These are phyloP conservation scores for Archocentrus centrarchus DNA, from an alignment of 2,113 vertebrate species.

Conservation along the genomic window DNA sequence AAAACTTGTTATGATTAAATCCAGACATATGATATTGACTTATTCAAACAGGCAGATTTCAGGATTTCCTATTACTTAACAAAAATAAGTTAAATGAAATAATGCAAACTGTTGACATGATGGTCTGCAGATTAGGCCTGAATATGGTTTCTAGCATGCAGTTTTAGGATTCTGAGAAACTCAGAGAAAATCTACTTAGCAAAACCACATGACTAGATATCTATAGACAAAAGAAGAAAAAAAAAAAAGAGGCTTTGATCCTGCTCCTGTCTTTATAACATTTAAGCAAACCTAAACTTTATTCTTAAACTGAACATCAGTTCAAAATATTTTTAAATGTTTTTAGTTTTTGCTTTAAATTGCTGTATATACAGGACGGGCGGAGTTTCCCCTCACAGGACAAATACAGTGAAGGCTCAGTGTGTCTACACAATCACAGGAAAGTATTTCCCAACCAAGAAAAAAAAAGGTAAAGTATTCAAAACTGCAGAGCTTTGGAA, in stretches of 20 bases:
- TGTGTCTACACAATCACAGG: constrained; percentile 62
- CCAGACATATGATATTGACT: background rate
- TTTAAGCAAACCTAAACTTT: background rate
- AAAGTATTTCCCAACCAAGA: constrained; percentile 36
- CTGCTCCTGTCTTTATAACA: background rate
- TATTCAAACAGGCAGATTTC: background rate
- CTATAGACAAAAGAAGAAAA: background rate
- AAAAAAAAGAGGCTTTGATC: background rate
- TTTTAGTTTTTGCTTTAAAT: constrained; percentile 37
- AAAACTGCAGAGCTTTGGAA: background rate
- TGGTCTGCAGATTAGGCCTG: no score
- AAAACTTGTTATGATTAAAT: background rate
- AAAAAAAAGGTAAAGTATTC: constrained; percentile 23
- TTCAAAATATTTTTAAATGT: constrained; percentile 16
- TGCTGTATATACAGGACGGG: constrained; percentile 46
- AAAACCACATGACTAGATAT: background rate
- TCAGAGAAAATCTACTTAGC: background rate
- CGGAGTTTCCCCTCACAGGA: constrained; percentile 58
- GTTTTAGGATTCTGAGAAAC: background rate
- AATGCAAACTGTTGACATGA: background rate
- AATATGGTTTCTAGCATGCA: background rate
- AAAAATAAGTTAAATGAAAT: background rate
- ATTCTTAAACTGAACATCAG: background rate
- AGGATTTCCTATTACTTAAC: background rate
- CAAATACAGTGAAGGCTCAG: constrained; percentile 32